Conservation (phyloP, 2,113 vertebrate genomes). For the Anguilla rostrata region DNA sequence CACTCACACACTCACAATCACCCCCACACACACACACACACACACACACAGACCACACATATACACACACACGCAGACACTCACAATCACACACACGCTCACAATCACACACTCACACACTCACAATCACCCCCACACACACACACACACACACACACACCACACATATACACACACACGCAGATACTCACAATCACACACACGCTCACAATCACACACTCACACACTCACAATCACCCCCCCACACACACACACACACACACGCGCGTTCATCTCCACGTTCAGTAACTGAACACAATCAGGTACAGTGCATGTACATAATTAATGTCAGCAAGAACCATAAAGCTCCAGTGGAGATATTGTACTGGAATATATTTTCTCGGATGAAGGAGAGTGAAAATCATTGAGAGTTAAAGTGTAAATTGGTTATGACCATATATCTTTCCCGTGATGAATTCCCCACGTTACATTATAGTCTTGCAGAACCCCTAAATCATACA, state of each 20-base stretch:
- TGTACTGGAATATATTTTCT: conserved; percentile 38
- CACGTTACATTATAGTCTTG: conserved; percentile 55
- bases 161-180: conserved; percentile 4
- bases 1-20: conserved; percentile 21
- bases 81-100: background rate
- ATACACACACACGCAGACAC: no score
- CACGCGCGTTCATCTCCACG: conserved; percentile 26
- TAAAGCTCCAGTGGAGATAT: conserved; percentile 24
- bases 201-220: background rate
- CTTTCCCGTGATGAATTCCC: conserved; percentile 61
- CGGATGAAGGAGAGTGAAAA: conserved; percentile 41
- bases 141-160: background rate
- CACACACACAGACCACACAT: conserved; percentile 1
- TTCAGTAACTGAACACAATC: background rate
- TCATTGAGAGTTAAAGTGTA: conserved; percentile 54
- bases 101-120: background rate
- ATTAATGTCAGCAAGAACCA: conserved; percentile 33
- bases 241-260: conserved; percentile 4
- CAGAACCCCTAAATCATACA: conserved; percentile 60
- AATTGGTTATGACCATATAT: conserved; percentile 48
- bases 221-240: background rate
- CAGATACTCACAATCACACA: background rate
- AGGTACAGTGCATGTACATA: background rate
- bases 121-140: background rate
- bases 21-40: background rate